Evolutionary conservation across 2,888 invertebrate genomes (phyloP).

Genomic region (Drosophila cognata): DNA sequence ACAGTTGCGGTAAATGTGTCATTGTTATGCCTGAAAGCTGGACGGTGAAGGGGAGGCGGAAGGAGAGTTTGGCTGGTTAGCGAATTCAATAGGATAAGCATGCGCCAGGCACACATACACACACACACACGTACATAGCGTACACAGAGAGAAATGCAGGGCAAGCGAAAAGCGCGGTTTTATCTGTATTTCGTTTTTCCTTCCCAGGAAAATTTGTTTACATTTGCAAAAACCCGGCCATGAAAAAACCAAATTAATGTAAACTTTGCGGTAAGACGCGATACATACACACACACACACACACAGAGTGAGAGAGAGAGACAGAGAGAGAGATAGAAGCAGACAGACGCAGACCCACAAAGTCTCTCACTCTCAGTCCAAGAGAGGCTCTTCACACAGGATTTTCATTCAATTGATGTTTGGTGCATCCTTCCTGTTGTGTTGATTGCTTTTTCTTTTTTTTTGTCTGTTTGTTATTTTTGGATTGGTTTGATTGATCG

Average conservation of each 20-base stretch:
- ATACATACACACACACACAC: conserved; percentile 32
- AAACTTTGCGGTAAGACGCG: conserved; percentile 37
- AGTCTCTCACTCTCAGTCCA: neutral
- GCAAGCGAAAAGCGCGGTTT: conserved; percentile 33
- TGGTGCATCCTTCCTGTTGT: neutral
- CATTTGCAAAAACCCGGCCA: conserved; percentile 47
- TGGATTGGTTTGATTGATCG: neutral
- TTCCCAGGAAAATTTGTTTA: conserved; percentile 51
- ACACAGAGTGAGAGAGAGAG: conserved; percentile 1
- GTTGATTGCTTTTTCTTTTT: neutral
- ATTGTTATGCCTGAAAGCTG: conserved; percentile 40
- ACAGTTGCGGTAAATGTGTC: conserved; percentile 62
- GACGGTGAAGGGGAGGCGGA: neutral
- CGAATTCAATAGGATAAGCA: conserved; percentile 38
- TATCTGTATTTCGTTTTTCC: conserved; percentile 7
- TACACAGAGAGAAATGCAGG: conserved; percentile 2
- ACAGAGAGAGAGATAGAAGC: neutral
- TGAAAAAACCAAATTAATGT: conserved; percentile 12
- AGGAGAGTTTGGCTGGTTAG: neutral
- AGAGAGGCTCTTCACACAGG: neutral
- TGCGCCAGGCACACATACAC: conserved; percentile 49
- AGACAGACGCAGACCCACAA: neutral
- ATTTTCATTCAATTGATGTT: neutral
- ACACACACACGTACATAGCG: conserved; percentile 7
- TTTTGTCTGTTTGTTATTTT: neutral